A percentile compares a stretch with the other conserved stretches of the same genome.
These are phyloP conservation scores for Phorcus lineatus DNA, from an alignment of 2,888 invertebrate species.

Conservation along the genomic window DNA sequence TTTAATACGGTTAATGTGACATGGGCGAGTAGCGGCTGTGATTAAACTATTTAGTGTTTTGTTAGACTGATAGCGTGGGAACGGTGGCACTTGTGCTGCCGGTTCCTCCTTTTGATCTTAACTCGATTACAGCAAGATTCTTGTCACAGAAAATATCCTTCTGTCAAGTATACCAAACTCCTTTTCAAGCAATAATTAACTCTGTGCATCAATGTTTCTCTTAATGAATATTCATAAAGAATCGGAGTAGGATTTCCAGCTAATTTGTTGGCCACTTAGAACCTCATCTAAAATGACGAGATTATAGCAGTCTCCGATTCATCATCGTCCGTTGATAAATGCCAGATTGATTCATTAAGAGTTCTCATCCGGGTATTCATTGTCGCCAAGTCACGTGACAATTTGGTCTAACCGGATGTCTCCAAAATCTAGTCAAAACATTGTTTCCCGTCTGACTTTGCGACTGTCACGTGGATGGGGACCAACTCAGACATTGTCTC, in stretches of 20 bases:
- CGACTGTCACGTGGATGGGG: too few species aligned
- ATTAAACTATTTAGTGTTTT: not conserved
- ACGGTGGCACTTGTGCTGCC: not conserved
- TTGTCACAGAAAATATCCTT: not conserved
- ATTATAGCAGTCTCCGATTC: not conserved
- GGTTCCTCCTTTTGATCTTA: not conserved
- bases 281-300: constrained; percentile 16
- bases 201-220: not conserved
- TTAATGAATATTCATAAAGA: constrained; percentile 13
- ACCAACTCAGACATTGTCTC: too few species aligned
- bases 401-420: constrained; percentile 12
- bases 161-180: not conserved
- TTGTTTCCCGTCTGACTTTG: not conserved
- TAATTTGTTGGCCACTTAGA: constrained; percentile 18
- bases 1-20: constrained; percentile 14
- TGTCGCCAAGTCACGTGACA: constrained; percentile 9
- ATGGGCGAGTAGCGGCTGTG: not conserved
- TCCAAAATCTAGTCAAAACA: constrained; percentile 1
- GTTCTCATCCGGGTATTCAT: constrained; percentile 4
- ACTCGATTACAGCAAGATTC: not conserved
- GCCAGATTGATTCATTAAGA: constrained; percentile 16
- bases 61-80: not conserved
- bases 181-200: not conserved
- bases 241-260: not conserved
- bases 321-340: not conserved